A percentile compares a stretch with the other conserved stretches of the same genome.
Evolutionary conservation across 2,797 vertebrate genomes (phyloP).

Genomic region (Myotis vivesi): DNA sequence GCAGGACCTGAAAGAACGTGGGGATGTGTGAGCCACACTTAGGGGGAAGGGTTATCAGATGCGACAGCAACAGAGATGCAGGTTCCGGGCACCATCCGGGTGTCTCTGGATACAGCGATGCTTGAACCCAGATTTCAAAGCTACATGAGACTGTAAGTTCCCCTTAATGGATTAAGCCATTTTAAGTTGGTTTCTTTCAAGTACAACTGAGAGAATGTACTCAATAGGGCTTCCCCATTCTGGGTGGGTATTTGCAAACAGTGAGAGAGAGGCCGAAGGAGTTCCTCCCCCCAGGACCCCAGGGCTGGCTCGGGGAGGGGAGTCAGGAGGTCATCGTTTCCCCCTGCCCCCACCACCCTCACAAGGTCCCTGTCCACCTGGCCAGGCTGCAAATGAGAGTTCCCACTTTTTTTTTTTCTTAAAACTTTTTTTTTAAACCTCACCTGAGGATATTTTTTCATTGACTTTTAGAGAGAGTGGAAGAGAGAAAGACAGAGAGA

Average conservation of each 20-base stretch:
- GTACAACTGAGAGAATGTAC: neutral
- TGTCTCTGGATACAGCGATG: neutral
- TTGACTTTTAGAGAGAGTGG: too few species aligned
- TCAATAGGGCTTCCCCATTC: neutral
- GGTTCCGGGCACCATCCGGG: neutral
- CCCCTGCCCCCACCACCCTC: fast-evolving
- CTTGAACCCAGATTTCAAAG: neutral
- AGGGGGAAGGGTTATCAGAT: too few species aligned
- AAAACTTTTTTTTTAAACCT: too few species aligned
- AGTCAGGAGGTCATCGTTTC: neutral
- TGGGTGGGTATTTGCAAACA: neutral
- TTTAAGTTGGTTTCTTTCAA: neutral
- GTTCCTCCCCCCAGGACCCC: too few species aligned
- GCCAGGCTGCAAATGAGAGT: neutral
- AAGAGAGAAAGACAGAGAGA: too few species aligned
- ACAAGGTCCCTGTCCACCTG: neutral
- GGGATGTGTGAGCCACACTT: too few species aligned
- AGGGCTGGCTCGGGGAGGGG: neutral
- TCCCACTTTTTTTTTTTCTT: neutral
- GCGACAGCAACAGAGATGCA: neutral
- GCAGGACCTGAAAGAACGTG: neutral
- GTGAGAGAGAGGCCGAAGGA: too few species aligned
- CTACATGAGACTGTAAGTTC: neutral
- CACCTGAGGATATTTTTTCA: too few species aligned
- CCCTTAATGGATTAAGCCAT: neutral